Evolutionary conservation across 2,797 vertebrate species (phyloP), one percentile per base, ranked within the genome.

Genomic region (Potorous gilbertii): DNA sequence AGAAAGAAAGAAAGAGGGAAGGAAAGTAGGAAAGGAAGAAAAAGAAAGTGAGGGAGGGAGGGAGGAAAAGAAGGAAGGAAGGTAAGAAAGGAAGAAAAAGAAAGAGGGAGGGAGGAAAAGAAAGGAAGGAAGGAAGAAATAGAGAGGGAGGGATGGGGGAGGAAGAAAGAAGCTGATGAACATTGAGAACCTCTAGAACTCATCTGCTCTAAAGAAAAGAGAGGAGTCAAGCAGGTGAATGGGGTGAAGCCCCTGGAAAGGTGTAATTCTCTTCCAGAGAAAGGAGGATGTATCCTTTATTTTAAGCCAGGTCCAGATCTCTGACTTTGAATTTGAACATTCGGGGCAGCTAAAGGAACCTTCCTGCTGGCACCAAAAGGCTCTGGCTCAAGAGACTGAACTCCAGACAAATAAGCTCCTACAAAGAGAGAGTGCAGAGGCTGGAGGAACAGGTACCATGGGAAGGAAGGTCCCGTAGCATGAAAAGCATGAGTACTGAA

Each of bases 361-460:
- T 56, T 98, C 98, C 2, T 94, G 98, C 28, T 98, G 89, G 89
- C 99, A 99, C 98, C 98, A 98, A 95, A 98, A 97, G 96, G 99
- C 99, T 97, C 81, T 98, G 97, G 98, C 99, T 27, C 6, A 96
- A 56, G 99, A 99, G 97, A 98, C 98, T 0, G 95, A 98, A 91
- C 98, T 98, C n/a, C 99, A 98, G 95, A 98, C 98, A 11, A 98
- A 99, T 90, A 95, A 21, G 27, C 98, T 98, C 98, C 55, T 98
- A 99, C 55, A 98, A 97, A 62, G 98, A 98, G 97, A 98, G 97
- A 95, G 98, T 98, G 91, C 98, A 97, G 96, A 98, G 98, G 90
- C 98, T 99, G 81, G 99, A 99, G 94, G 98, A 99, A 27, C 99
- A 99, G 99, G 99, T 99, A 95, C 96, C 92, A 18, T 0, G 0